Conservation (phyloP, 2,888 invertebrate species). For the Malacosoma neustria region DNA sequence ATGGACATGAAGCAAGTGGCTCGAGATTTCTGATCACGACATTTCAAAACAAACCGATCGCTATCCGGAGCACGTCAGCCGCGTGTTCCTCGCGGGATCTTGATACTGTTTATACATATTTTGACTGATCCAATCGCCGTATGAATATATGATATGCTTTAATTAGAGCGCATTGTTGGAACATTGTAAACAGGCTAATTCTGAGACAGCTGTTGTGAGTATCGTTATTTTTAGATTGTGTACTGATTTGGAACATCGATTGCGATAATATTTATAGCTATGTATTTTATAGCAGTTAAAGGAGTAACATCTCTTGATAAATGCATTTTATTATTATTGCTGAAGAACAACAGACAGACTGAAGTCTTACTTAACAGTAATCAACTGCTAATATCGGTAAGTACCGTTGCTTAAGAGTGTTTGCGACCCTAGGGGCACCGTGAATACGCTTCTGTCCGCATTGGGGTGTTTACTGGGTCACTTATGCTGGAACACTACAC, state of each 20-base stretch:
- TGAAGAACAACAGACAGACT: neutral
- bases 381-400: no score
- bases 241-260: neutral
- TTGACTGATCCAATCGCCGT: conserved; percentile 50
- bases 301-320: no score
- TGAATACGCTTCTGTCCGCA: neutral
- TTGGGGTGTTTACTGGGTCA: neutral
- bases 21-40: conserved; percentile 43
- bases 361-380: no score
- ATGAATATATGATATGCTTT: conserved; percentile 23
- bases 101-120: conserved; percentile 54
- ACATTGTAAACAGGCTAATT: neutral
- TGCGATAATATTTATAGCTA: no score
- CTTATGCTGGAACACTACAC: conserved; percentile 3
- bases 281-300: no score
- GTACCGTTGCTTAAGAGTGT: neutral
- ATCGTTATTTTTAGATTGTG: neutral
- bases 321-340: neutral
- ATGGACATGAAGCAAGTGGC: conserved; percentile 54
- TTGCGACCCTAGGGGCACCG: neutral
- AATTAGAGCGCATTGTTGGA: conserved; percentile 4
- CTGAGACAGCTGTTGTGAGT: neutral
- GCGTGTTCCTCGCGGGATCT: conserved; percentile 39
- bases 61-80: conserved; percentile 33
- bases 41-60: conserved; percentile 65